Percentiles rank a stretch among this genome's conserved stretches.
These are phyloP conservation scores for Drosophila diplacantha DNA, from an alignment of 2,888 invertebrate species.

Conservation along the genomic window DNA sequence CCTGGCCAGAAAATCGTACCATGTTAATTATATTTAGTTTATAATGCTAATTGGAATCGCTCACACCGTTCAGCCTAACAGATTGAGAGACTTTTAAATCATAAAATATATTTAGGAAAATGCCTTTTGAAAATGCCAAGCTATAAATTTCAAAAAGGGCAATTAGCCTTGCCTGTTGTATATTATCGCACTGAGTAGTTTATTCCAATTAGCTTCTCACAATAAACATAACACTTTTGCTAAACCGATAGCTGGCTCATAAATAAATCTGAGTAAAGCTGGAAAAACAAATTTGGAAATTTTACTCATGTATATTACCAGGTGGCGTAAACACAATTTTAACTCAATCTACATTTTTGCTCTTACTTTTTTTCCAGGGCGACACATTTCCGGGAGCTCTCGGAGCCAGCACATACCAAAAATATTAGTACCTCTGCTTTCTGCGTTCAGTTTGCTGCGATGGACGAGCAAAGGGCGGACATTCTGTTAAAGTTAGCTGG, in stretches of 20 bases:
- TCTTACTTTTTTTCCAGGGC: conserved; percentile 57
- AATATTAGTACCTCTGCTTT: conserved; percentile 26
- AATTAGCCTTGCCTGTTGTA: conserved; percentile 51
- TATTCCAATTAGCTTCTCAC: conserved; percentile 22
- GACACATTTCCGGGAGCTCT: conserved; percentile 66
- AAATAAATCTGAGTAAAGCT: conserved; percentile 47
- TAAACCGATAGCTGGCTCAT: conserved; percentile 29
- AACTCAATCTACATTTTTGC: neutral
- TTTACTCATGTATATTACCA: conserved; percentile 12
- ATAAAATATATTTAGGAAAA: conserved; percentile 41
- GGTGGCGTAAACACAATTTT: conserved; percentile 2
- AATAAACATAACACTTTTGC: conserved; percentile 51
- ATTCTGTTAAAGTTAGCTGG: conserved; percentile 34
- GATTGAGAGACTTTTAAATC: conserved; percentile 44
- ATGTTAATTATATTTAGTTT: conserved; percentile 70
- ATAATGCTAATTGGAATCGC: conserved; percentile 64
- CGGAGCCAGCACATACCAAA: conserved; percentile 34
- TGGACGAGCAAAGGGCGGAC: conserved; percentile 33
- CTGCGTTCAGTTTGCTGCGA: conserved; percentile 34
- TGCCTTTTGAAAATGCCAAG: conserved; percentile 23
- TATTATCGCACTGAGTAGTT: conserved; percentile 47
- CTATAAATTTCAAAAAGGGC: conserved; percentile 36
- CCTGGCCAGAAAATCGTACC: conserved; percentile 49
- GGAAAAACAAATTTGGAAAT: conserved; percentile 21
- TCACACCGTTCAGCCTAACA: conserved; percentile 32